A percentile compares a stretch with the other conserved stretches of the same genome.
phyloP scores from a whole-genome alignment of 2,113 vertebrate species.

The Pterocles burchelli region DNA sequence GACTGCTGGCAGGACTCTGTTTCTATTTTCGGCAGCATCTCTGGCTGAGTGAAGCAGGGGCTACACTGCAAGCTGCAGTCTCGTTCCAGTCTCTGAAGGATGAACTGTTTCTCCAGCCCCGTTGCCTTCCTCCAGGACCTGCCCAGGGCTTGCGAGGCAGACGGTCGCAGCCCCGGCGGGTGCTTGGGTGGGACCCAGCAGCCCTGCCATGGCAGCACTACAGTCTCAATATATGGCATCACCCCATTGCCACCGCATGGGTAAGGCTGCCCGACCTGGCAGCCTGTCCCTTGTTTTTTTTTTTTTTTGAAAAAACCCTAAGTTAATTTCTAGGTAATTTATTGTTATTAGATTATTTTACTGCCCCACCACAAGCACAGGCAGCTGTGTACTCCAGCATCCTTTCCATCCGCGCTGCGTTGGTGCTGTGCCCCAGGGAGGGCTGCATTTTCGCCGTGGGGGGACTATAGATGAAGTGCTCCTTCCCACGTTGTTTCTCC shows the following conservation, averaged over 20 bases:
- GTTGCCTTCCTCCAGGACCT: background rate
- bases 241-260: background rate
- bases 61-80: background rate
- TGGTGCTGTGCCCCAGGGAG: background rate
- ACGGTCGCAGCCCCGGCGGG: fast-evolving
- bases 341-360: background rate
- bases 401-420: background rate
- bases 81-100: background rate
- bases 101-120: background rate
- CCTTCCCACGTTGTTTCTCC: background rate
- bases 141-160: background rate
- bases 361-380: background rate
- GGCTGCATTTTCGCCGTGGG: background rate
- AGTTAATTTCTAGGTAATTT: background rate
- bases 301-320: background rate
- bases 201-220: fast-evolving
- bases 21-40: conserved; percentile 9
- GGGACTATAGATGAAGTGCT: background rate
- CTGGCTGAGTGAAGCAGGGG: background rate
- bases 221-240: fast-evolving
- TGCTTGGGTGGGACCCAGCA: background rate
- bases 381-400: background rate
- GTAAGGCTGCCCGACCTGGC: background rate
- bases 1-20: background rate
- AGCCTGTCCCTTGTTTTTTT: too few species aligned